These are phyloP conservation scores for Phyllotreta cruciferae DNA, from an alignment of 2,888 invertebrate genomes.

Conservation along the genomic window DNA sequence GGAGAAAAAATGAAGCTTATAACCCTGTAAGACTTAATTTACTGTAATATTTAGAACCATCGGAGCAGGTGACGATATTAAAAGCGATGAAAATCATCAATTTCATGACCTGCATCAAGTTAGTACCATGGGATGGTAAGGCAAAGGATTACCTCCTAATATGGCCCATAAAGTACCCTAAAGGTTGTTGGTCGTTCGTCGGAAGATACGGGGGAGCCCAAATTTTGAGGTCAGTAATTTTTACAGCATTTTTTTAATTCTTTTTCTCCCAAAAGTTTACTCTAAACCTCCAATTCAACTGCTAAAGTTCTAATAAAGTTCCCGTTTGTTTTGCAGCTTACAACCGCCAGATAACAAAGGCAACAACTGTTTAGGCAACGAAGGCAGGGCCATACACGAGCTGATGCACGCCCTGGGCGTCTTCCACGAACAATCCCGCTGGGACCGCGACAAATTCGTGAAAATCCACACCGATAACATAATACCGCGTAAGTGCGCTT, in stretches of 20 bases:
- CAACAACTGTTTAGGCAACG: constrained; percentile 70
- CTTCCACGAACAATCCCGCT: constrained; percentile 81
- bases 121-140: constrained; percentile 71
- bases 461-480: constrained; percentile 74
- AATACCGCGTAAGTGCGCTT: constrained; percentile 62
- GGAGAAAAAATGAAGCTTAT: too few relatives aligned
- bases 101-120: constrained; percentile 70
- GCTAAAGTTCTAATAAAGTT: background rate
- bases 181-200: constrained; percentile 79
- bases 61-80: constrained; percentile 66
- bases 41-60: constrained; percentile 59
- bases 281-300: too few relatives aligned
- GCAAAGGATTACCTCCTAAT: constrained; percentile 69
- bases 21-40: background rate
- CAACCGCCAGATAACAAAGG: constrained; percentile 68
- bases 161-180: constrained; percentile 71
- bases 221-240: constrained; percentile 60
- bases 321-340: constrained; percentile 60
- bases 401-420: constrained; percentile 82
- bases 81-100: constrained; percentile 68
- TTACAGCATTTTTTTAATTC: too few relatives aligned
- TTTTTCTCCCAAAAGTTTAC: too few relatives aligned
- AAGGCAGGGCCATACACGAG: constrained; percentile 81
- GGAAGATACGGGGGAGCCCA: constrained; percentile 79
- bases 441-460: constrained; percentile 75